phyloP scores from a whole-genome alignment of 2,888 invertebrate genomes.

The Augochlorella aurata region DNA sequence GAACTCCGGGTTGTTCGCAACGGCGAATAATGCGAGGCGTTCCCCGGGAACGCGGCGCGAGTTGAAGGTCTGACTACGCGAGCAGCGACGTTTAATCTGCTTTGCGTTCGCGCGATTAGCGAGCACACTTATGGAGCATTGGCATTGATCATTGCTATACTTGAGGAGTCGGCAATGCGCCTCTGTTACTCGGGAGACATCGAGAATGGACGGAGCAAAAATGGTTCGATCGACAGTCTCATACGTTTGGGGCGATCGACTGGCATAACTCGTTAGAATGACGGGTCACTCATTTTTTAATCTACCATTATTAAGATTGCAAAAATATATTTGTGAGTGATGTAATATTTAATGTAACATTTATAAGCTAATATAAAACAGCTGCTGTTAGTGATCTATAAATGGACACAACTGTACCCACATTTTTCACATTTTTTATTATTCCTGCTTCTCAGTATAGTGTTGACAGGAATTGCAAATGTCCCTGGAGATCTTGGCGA shows the following conservation, averaged over 20 bases:
- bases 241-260: no score
- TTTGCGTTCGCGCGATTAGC: neutral
- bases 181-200: neutral
- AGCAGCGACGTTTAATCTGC: constrained; percentile 22
- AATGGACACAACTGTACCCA: no score
- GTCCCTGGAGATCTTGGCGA: neutral
- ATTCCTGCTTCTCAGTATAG: no score
- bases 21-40: constrained; percentile 23
- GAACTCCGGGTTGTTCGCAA: constrained; percentile 14
- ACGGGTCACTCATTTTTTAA: no score
- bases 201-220: neutral
- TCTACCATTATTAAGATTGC: no score
- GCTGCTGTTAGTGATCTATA: no score
- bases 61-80: constrained; percentile 16
- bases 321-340: no score
- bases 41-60: constrained; percentile 33
- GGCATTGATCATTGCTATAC: neutral
- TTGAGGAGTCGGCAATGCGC: neutral
- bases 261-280: no score
- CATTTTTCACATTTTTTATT: no score
- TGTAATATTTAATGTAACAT: no score
- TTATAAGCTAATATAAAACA: no score
- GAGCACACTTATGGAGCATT: neutral
- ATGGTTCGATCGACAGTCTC: no score
- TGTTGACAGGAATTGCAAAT: neutral